Conservation (phyloP, 2,113 vertebrate species). For the Otocyon megalotis region DNA sequence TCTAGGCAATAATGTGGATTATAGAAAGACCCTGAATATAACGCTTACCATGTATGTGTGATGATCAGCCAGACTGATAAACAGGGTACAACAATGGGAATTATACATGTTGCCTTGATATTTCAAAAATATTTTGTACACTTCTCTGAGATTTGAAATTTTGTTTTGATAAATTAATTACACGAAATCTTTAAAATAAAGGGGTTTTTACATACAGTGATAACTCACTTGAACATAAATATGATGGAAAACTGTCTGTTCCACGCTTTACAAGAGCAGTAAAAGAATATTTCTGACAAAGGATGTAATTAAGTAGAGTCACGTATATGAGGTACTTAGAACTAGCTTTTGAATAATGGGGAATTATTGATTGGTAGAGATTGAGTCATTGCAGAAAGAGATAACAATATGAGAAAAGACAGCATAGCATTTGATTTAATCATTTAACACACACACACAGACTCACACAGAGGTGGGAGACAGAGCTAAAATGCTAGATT, state of each 20-base stretch:
- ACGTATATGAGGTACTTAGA: not conserved
- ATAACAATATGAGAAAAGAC: not conserved
- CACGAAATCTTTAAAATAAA: not conserved
- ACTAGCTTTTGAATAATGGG: not conserved
- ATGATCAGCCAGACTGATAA: not conserved
- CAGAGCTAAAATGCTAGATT: not conserved
- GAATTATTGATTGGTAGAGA: not conserved
- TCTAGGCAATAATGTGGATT: not conserved
- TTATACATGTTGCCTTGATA: slow-evolving; percentile 55
- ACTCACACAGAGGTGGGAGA: not conserved
- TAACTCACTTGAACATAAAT: not conserved
- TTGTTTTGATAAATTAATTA: not conserved
- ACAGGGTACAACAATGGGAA: not conserved
- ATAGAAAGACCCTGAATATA: not conserved
- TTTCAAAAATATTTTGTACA: not conserved
- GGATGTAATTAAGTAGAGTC: not conserved
- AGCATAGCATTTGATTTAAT: not conserved
- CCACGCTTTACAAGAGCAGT: not conserved
- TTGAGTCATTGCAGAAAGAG: not conserved
- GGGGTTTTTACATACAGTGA: not conserved
- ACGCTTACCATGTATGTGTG: not conserved
- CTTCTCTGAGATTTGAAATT: slow-evolving; percentile 41
- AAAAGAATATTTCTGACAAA: not conserved
- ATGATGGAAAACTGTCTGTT: not conserved
- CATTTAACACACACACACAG: not conserved